phyloP scores from a whole-genome alignment of 1,140 invertebrate genomes.

The Belonocnema kinseyi region DNA sequence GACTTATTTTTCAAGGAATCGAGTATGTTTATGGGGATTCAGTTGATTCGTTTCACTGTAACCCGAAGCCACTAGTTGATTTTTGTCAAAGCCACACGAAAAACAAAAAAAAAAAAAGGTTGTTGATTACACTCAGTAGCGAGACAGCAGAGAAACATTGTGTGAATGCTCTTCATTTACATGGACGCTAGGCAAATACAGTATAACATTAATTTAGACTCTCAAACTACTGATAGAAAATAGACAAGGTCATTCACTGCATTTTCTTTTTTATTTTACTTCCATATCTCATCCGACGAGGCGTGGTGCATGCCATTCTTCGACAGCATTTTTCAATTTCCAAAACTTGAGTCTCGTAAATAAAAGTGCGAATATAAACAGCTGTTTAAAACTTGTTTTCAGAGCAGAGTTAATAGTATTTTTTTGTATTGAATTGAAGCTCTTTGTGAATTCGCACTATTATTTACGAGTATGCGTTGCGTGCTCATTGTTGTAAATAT shows the following conservation, averaged over 20 bases:
- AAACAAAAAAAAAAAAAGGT: constrained; percentile 32
- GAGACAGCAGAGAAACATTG: constrained; percentile 55
- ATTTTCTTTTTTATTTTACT: constrained; percentile 54
- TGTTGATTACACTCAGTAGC: constrained; percentile 51
- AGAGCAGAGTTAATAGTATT: neutral
- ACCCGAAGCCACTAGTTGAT: neutral
- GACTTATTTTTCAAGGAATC: constrained; percentile 11
- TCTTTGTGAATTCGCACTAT: neutral
- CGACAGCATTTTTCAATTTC: neutral
- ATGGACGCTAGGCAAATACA: constrained; percentile 66
- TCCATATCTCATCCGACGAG: constrained; percentile 40
- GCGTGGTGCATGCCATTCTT: constrained; percentile 14
- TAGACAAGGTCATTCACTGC: constrained; percentile 71
- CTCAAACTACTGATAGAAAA: constrained; percentile 70
- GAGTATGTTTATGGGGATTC: constrained; percentile 10
- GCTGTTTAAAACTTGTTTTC: neutral
- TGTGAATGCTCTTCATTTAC: constrained; percentile 61
- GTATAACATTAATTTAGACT: constrained; percentile 69
- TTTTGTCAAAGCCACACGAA: constrained; percentile 8
- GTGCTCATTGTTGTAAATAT: constrained; percentile 27
- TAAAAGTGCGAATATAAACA: neutral
- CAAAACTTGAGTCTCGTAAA: constrained; percentile 10
- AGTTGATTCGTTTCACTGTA: neutral
- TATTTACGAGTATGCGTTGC: neutral
- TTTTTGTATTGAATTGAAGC: neutral